Conservation (phyloP, 2,113 vertebrate species). For the Falcunculus frontatus region DNA sequence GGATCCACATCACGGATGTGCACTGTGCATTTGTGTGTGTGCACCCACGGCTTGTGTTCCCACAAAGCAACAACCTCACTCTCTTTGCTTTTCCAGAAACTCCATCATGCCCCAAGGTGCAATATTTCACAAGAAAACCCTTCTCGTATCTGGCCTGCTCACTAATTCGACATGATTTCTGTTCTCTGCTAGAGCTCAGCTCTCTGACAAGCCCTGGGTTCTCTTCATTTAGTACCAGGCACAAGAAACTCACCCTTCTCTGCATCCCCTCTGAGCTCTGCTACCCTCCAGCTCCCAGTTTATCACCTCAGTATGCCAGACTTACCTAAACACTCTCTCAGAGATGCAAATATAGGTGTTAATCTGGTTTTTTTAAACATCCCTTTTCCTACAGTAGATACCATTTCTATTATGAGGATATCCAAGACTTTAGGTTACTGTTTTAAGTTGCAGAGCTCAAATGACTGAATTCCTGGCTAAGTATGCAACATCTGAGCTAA, state of each 20-base stretch:
- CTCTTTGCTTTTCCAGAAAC: neutral
- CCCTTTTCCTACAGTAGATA: neutral
- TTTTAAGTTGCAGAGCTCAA: neutral
- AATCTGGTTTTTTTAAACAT: neutral
- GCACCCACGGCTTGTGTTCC: neutral
- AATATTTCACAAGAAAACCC: neutral
- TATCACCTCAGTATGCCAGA: neutral
- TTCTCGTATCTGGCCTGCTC: neutral
- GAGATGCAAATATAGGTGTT: neutral
- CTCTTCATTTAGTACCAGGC: neutral
- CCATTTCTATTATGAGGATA: neutral
- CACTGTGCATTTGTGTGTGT: fast-evolving
- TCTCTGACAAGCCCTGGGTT: neutral
- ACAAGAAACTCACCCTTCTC: neutral
- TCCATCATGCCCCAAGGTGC: neutral
- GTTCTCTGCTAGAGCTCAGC: neutral
- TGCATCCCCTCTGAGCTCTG: neutral
- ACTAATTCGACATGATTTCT: neutral
- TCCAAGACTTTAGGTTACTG: neutral
- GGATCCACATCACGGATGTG: fast-evolving
- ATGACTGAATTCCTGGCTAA: neutral
- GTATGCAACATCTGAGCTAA: neutral
- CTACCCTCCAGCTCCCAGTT: neutral
- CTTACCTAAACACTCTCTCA: neutral
- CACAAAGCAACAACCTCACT: neutral